A percentile compares a stretch with the other conserved stretches of the same genome.
phyloP scores from a whole-genome alignment of 1,140 invertebrate genomes.

The Halesus radiatus region DNA sequence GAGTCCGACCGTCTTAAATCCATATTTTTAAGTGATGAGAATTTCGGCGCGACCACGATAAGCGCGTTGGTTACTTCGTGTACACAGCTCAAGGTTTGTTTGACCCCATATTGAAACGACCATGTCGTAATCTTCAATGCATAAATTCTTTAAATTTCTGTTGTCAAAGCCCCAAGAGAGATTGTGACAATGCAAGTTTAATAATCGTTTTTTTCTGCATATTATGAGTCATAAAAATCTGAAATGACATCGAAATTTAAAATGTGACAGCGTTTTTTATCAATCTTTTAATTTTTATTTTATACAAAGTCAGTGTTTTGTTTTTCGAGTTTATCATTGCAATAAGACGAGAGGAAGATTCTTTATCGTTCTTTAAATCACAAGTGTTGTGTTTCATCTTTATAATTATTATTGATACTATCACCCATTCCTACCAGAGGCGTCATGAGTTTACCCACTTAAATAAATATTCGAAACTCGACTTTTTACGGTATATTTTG shows the following conservation, averaged over 20 bases:
- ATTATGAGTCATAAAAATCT: background rate
- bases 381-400: no score
- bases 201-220: background rate
- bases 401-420: no score
- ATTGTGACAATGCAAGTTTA: background rate
- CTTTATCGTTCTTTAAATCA: no score
- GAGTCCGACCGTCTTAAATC: constrained; percentile 37
- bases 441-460: no score
- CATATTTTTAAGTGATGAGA: constrained; percentile 28
- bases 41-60: background rate
- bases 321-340: no score
- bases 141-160: background rate
- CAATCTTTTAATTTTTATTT: no score
- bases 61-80: constrained; percentile 45
- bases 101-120: constrained; percentile 18
- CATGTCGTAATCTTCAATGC: background rate
- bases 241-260: constrained; percentile 16
- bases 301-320: no score
- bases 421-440: no score
- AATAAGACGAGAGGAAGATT: no score
- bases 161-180: background rate
- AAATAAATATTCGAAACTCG: no score
- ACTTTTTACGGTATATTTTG: no score
- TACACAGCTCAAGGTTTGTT: constrained; percentile 50
- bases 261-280: background rate